phyloP scores from a whole-genome alignment of 1,140 invertebrate genomes.

The Phymorhynchus buccinoides region DNA sequence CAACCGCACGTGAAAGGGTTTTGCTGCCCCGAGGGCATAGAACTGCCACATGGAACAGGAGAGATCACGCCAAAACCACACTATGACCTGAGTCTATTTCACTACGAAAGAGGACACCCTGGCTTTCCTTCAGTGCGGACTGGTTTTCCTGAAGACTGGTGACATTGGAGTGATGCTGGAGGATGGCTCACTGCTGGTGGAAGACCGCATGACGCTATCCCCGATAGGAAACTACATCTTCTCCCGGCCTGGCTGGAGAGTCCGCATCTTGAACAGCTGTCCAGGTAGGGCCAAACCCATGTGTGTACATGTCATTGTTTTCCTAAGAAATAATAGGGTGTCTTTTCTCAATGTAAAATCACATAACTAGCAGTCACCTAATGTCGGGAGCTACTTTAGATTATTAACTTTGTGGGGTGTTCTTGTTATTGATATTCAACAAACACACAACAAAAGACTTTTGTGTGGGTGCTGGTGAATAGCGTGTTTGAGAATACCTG shows the following conservation, averaged over 20 bases:
- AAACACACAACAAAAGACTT: too few species aligned
- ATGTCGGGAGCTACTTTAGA: too few species aligned
- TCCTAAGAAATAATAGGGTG: too few species aligned
- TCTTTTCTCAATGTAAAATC: too few species aligned
- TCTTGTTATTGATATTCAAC: too few species aligned
- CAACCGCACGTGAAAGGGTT: background rate
- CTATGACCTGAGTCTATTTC: background rate
- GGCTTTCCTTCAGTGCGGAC: constrained; percentile 32
- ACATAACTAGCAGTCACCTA: too few species aligned
- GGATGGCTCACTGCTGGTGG: constrained; percentile 15
- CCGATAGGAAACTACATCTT: constrained; percentile 12
- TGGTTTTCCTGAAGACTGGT: constrained; percentile 15
- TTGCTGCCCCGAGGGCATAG: background rate
- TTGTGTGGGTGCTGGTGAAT: too few species aligned
- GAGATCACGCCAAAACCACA: background rate
- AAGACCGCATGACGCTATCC: background rate
- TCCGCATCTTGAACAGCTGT: background rate
- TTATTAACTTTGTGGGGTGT: too few species aligned
- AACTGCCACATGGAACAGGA: background rate
- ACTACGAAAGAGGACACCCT: background rate
- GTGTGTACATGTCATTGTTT: too few species aligned
- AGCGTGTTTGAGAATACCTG: too few species aligned
- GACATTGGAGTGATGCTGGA: constrained; percentile 9
- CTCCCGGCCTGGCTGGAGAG: constrained; percentile 25
- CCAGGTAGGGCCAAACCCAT: too few species aligned